These are phyloP conservation scores for Cuniculus paca DNA, from an alignment of 2,797 vertebrate species.

Conservation along the genomic window DNA sequence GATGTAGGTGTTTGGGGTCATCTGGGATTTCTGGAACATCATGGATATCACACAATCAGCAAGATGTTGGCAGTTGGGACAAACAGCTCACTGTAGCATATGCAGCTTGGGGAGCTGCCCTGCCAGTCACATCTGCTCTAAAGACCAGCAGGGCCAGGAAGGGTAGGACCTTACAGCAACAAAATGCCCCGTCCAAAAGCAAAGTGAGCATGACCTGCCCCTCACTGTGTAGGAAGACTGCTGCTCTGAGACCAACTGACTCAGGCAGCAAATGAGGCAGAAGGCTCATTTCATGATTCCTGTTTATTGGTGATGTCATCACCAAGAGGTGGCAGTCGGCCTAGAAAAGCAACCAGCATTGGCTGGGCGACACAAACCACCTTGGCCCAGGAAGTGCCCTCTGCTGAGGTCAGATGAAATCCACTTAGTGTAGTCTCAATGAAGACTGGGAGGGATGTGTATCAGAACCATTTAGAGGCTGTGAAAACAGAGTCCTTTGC, in stretches of 20 bases:
- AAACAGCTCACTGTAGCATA: not conserved
- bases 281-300: not conserved
- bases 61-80: not conserved
- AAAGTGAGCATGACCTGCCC: not conserved
- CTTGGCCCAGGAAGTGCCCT: not conserved
- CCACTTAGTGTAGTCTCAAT: too few relatives aligned
- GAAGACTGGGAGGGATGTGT: not conserved
- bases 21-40: constrained; percentile 89
- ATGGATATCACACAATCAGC: not conserved
- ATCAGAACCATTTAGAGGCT: not conserved
- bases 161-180: not conserved
- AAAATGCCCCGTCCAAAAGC: not conserved
- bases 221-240: not conserved
- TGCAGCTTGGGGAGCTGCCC: not conserved
- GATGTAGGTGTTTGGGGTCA: constrained; percentile 92
- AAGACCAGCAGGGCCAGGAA: not conserved
- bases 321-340: not conserved
- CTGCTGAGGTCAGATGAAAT: not conserved
- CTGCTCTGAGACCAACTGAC: not conserved
- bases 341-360: not conserved
- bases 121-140: not conserved
- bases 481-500: not conserved
- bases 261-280: not conserved
- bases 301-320: not conserved
- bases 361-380: not conserved